phyloP scores from a whole-genome alignment of 2,113 vertebrate genomes.

The rabbit (Oryctolagus cuniculus) region mOryCun1.1 NC_091447.1:45922501-45923000 shows the following conservation, averaged over 20 bases:
- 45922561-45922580: not conserved
- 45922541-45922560: not conserved
- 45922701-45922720: not conserved
- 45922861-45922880: not conserved
- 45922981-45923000: not conserved
- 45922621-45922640: not conserved
- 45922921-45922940: not conserved
- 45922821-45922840: not conserved
- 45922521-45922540: not conserved
- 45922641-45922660: not conserved
- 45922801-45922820: not conserved
- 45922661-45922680: not conserved
- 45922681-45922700: not conserved
- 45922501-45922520: not conserved
- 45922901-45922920: not conserved
- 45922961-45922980: not conserved
- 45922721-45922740: not conserved
- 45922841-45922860: not conserved
- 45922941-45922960: not conserved
- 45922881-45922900: not conserved
- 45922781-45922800: not conserved
- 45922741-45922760: not conserved
- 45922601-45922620: not conserved
- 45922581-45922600: not conserved
- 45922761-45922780: slow-evolving; percentile 3